phyloP scores from a whole-genome alignment of 35 echinoderm and acorn worm genomes.

The Ophioderma brevispina region DNA sequence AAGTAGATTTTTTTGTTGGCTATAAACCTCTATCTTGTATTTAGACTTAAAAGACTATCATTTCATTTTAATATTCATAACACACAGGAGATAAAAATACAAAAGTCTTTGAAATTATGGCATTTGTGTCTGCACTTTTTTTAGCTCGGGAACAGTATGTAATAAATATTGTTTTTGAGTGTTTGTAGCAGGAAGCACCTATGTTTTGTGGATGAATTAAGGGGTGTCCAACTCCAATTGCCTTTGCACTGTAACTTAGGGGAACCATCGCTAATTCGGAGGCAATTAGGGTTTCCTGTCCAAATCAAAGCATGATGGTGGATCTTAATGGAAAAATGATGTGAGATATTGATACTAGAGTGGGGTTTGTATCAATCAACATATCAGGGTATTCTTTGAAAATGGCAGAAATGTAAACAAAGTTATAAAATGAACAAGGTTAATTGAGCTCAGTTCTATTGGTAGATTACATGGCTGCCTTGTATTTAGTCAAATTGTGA shows the following conservation, averaged over 20 bases:
- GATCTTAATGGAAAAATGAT: neutral
- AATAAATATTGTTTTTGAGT: no score
- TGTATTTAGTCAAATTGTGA: no score
- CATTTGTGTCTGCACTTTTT: no score
- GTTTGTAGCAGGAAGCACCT: neutral
- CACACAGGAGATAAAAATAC: no score
- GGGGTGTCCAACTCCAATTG: neutral
- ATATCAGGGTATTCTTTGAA: neutral
- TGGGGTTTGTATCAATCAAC: neutral
- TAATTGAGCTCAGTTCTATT: neutral
- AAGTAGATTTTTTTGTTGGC: neutral
- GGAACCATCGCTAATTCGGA: neutral
- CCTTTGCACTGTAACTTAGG: neutral
- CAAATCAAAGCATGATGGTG: neutral
- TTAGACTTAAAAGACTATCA: no score
- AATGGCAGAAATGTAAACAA: neutral
- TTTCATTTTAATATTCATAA: no score
- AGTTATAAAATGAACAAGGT: neutral
- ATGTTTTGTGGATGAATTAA: neutral
- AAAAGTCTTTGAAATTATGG: no score
- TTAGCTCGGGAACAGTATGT: no score
- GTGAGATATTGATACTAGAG: neutral
- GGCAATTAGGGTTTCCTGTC: neutral
- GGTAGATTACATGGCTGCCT: neutral
- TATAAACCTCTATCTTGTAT: no score